A percentile compares a stretch with the other conserved stretches of the same genome.
phyloP scores from a whole-genome alignment of 2,113 vertebrate genomes.

The Chaetops frenatus region DNA sequence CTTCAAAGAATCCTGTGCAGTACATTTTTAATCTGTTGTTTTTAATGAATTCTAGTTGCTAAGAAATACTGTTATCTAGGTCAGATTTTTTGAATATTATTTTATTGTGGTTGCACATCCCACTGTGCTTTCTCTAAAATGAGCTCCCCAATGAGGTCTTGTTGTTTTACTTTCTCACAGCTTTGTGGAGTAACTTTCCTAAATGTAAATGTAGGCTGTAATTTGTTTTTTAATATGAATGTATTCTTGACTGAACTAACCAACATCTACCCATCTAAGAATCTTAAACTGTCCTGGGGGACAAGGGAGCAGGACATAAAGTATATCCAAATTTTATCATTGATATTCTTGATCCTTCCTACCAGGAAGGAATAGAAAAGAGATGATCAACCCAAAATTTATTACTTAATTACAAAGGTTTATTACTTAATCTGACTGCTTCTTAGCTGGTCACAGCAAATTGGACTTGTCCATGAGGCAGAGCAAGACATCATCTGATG shows the following conservation, averaged over 20 bases:
- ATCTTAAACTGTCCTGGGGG: neutral
- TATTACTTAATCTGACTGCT: neutral
- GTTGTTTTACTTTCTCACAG: neutral
- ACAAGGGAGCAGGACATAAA: neutral
- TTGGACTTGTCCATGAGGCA: neutral
- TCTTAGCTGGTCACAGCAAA: neutral
- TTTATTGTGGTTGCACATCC: neutral
- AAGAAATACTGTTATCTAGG: constrained; percentile 47
- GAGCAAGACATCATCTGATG: neutral
- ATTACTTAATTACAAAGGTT: neutral
- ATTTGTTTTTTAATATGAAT: neutral
- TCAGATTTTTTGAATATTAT: constrained; percentile 33
- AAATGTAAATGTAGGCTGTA: neutral
- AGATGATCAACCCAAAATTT: neutral
- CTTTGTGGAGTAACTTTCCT: neutral
- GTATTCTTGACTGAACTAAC: neutral
- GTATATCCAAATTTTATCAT: neutral
- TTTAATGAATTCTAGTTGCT: constrained; percentile 42
- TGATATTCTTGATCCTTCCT: neutral
- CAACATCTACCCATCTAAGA: neutral
- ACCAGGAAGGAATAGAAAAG: neutral
- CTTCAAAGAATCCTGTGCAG: constrained; percentile 26
- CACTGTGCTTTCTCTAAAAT: constrained; percentile 22
- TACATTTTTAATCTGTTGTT: constrained; percentile 20
- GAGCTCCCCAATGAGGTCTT: constrained; percentile 7